Evolutionary conservation across 2,113 vertebrate species (phyloP).

Genomic region (Elachura formosa): DNA sequence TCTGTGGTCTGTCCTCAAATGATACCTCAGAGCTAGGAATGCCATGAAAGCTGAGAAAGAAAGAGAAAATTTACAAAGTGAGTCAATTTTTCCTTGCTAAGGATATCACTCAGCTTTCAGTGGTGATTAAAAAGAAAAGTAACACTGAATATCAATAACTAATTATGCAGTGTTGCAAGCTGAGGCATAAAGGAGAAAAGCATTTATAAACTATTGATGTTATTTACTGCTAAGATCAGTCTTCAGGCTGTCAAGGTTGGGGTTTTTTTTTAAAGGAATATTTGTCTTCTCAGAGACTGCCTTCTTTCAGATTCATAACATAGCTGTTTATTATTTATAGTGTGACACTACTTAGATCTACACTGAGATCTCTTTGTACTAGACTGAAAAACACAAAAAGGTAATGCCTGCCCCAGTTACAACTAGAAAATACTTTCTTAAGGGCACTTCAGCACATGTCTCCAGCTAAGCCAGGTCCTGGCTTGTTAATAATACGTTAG

Average conservation of each 20-base stretch:
- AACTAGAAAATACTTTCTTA: neutral
- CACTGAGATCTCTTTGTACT: neutral
- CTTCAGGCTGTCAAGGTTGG: neutral
- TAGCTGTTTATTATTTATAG: conserved; percentile 29
- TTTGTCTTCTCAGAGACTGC: neutral
- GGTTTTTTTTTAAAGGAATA: neutral
- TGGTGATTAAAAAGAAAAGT: neutral
- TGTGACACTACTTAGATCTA: neutral
- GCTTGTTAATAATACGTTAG: neutral
- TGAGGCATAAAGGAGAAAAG: neutral
- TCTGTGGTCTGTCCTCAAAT: neutral
- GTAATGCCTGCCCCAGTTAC: neutral
- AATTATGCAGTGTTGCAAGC: neutral
- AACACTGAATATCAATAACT: neutral
- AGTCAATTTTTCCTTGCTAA: neutral
- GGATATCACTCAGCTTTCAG: neutral
- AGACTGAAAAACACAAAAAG: neutral
- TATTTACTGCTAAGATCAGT: conserved; percentile 23
- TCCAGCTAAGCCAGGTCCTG: neutral
- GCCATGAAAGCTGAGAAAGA: neutral
- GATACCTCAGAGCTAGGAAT: neutral
- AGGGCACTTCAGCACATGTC: neutral
- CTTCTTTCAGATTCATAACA: neutral
- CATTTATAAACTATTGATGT: conserved; percentile 38
- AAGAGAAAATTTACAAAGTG: neutral